Evolutionary conservation across 2,888 invertebrate species (phyloP).

Genomic region (Caenorhabditis uteleia): DNA sequence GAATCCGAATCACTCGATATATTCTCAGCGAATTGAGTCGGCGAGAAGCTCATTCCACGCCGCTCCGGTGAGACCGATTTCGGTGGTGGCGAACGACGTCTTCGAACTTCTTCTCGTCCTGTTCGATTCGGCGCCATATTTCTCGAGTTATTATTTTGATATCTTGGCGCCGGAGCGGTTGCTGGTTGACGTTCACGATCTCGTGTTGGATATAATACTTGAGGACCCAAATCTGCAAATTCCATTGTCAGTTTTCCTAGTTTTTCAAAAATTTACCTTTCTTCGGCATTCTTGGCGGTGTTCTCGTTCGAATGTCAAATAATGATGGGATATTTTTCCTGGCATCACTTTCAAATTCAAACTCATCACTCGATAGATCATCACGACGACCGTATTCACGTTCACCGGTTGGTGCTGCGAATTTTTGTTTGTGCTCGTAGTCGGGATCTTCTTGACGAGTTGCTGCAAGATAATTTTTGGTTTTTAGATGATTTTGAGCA

Average conservation of each 20-base stretch:
- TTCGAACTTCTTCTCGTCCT: conserved; percentile 1
- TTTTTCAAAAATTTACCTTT: no score
- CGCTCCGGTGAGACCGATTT: not conserved
- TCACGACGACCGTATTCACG: conserved; percentile 2
- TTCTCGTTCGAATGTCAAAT: not conserved
- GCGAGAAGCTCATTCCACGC: conserved; percentile 19
- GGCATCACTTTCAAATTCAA: not conserved
- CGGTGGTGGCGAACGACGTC: not conserved
- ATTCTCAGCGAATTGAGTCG: conserved; percentile 9
- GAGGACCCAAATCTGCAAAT: conserved; percentile 3
- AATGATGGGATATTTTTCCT: conserved; percentile 2
- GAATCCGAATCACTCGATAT: conserved; percentile 45
- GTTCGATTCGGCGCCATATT: no score
- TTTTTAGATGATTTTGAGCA: no score
- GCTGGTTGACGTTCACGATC: not conserved
- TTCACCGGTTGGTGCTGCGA: conserved; percentile 5
- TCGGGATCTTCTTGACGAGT: conserved; percentile 9
- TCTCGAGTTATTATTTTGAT: no score
- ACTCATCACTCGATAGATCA: not conserved
- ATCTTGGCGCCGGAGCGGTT: no score
- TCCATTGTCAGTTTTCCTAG: no score
- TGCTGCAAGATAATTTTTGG: not conserved
- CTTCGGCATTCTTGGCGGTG: not conserved
- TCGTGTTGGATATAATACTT: not conserved
- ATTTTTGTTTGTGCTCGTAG: conserved; percentile 2